phyloP scores from a whole-genome alignment of 2,888 invertebrate species.

The Metopia argyrocephala region DNA sequence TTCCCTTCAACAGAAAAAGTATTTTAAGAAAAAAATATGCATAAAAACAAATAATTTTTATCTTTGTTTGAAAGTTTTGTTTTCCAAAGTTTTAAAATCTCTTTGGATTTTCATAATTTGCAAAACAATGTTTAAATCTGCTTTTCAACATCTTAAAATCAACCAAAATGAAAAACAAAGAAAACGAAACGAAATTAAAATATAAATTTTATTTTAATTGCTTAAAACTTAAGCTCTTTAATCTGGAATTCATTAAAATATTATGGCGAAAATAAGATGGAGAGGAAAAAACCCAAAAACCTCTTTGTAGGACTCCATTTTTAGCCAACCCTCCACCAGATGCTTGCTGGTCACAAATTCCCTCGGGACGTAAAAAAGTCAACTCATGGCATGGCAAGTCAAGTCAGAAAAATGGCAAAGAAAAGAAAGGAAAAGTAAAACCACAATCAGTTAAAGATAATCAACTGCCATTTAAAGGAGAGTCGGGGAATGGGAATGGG shows the following conservation, averaged over 20 bases:
- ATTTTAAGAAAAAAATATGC: conserved; percentile 9
- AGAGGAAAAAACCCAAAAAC: conserved; percentile 3
- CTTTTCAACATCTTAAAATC: neutral
- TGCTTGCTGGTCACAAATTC: conserved; percentile 32
- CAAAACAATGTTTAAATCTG: conserved; percentile 17
- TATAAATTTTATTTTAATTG: conserved; percentile 58
- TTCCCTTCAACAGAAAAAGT: no score
- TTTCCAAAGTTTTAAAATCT: conserved; percentile 30
- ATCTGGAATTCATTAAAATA: conserved; percentile 56
- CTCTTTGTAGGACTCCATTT: neutral
- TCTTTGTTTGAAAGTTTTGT: no score
- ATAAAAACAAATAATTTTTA: conserved; percentile 6
- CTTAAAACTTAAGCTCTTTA: conserved; percentile 54
- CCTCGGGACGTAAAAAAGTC: conserved; percentile 25
- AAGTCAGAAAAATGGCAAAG: conserved; percentile 19
- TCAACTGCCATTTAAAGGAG: neutral
- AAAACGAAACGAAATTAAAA: conserved; percentile 11
- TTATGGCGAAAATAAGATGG: conserved; percentile 26
- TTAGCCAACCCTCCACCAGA: neutral
- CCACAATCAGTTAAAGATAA: conserved; percentile 60
- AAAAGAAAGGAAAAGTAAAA: conserved; percentile 35
- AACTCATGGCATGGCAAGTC: conserved; percentile 33
- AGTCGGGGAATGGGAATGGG: neutral
- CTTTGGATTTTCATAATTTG: conserved; percentile 49
- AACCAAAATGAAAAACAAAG: neutral